A percentile compares a stretch with the other conserved stretches of the same genome.
These are phyloP conservation scores for Lethocerus indicus DNA, from an alignment of 1,140 invertebrate species.

Conservation along the genomic window DNA sequence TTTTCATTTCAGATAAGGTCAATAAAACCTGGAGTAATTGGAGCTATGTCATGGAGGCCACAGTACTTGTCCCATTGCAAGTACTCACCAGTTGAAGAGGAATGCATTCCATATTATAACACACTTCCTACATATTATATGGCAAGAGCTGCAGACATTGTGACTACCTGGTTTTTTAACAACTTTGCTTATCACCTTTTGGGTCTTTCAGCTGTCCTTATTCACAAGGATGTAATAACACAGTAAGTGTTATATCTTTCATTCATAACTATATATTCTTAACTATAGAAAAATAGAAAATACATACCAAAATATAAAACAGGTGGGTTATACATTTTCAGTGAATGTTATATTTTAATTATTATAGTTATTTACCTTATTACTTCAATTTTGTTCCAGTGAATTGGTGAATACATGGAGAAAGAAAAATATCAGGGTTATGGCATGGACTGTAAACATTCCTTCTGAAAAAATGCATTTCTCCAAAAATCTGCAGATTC, in stretches of 20 bases:
- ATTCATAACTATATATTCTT: no score
- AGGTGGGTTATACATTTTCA: neutral
- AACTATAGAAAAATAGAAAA: no score
- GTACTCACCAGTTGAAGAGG: constrained; percentile 26
- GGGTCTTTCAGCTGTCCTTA: constrained; percentile 41
- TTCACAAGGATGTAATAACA: constrained; percentile 49
- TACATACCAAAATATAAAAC: neutral
- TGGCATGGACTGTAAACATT: constrained; percentile 44
- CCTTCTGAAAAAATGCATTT: constrained; percentile 45
- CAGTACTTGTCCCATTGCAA: constrained; percentile 29
- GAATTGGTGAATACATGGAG: constrained; percentile 35
- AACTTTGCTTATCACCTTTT: constrained; percentile 32
- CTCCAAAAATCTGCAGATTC: constrained; percentile 32
- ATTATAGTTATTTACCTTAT: constrained; percentile 6
- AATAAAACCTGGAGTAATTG: constrained; percentile 40
- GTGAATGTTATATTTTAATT: constrained; percentile 17
- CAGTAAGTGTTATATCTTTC: constrained; percentile 28
- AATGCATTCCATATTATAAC: constrained; percentile 15
- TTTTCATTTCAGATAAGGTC: constrained; percentile 36
- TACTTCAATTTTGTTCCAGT: constrained; percentile 27
- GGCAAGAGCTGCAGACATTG: constrained; percentile 26
- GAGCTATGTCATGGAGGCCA: constrained; percentile 40
- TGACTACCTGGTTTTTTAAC: constrained; percentile 34
- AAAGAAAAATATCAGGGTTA: constrained; percentile 31
- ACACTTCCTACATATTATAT: constrained; percentile 1